These are phyloP conservation scores for Neomorphus geoffroyi DNA, from an alignment of 2,797 vertebrate species.

Conservation along the genomic window DNA sequence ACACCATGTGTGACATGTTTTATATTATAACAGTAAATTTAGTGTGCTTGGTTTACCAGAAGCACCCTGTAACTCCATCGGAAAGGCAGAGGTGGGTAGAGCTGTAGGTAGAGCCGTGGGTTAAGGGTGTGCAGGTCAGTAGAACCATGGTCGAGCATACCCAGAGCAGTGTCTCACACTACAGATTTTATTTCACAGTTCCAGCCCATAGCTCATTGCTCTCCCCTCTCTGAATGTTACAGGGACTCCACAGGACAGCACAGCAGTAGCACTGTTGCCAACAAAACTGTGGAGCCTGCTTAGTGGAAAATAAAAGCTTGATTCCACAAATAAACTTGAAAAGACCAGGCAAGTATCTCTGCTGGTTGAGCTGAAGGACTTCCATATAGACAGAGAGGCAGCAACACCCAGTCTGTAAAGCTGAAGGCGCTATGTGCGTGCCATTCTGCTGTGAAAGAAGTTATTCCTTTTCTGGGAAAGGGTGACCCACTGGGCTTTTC, in stretches of 20 bases:
- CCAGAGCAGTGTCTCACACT: rapidly evolving
- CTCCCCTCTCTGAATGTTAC: not conserved
- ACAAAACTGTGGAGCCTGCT: not conserved
- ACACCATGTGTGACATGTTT: no score
- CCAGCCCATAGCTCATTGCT: rapidly evolving
- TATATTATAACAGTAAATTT: no score
- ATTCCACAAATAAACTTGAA: not conserved
- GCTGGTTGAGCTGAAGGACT: not conserved
- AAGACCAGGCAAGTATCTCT: not conserved
- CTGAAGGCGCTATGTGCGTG: no score
- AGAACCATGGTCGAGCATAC: rapidly evolving
- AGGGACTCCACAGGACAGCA: not conserved
- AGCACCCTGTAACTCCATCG: not conserved
- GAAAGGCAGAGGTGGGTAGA: not conserved
- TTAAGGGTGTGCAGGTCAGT: no score
- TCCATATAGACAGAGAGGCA: not conserved
- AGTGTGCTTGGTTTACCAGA: no score
- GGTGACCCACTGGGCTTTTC: not conserved
- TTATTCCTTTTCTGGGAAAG: not conserved
- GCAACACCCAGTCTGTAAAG: not conserved
- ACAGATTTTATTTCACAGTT: not conserved
- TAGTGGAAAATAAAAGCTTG: not conserved
- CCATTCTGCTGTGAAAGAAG: not conserved
- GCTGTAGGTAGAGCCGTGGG: not conserved
- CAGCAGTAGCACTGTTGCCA: not conserved